Base-by-base conservation (phyloP, 1,140 invertebrate species). In the Aphis gossypii region DNA sequence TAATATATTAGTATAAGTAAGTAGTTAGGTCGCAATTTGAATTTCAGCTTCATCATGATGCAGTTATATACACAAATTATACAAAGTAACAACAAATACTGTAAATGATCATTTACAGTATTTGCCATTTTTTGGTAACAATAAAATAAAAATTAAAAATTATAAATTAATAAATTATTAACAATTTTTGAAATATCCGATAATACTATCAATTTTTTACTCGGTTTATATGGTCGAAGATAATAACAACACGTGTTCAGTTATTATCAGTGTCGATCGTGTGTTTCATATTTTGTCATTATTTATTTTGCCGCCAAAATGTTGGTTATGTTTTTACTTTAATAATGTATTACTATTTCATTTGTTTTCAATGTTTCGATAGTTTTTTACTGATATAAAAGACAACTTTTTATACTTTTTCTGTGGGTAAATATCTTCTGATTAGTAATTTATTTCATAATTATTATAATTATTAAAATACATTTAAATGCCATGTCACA, bases 251-350 rank as follows among this genome's bases (percentile, higher is more conserved):
- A 76, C 14, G 30, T 76, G 60, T 76, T 6, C 30, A 76, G 60
- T n/a, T 76, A 76, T 76, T 68, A n/a, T 68, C 60, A 68, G 25
- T 30, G 14, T 9, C 56, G 56, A 30, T 1, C 1, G 4, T 60
- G 56, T 14, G 25, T 60, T 60, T 30, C 25, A 14, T 60, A 35
- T 35, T 35, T 30, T 60, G 30, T n/a, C 14, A 76, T 76, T 76
- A 76, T 76, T 76, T 6, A 76, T 76, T 76, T 89, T 89, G n/a
- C 88, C 88, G 88, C 88, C 51, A 89, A 89, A 89, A 89, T 56
- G 9, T 56, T 38, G 51, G 14, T 48, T 87, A 38, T 35, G 86
- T 9, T n/a, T 14, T 30, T 30, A 83, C 20, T 38, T 83, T 21
- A 83, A 38, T 38, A 2, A 38, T 38, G 1, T 2, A 23, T 76